Conservation (phyloP, 2,888 invertebrate genomes). For the Pollenia labialis region DNA sequence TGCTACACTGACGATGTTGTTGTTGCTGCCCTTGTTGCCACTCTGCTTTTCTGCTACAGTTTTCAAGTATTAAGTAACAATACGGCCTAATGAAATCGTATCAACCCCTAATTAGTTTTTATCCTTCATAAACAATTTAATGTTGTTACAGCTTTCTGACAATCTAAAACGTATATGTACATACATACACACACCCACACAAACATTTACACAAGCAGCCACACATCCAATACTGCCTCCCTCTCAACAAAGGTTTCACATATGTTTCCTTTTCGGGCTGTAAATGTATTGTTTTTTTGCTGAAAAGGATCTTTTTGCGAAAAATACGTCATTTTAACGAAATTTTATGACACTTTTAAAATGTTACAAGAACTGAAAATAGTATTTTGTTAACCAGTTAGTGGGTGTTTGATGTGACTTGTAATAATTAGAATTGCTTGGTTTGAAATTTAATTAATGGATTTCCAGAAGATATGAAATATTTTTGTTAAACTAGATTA, state of each 20-base stretch:
- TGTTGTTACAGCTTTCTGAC: constrained; percentile 27
- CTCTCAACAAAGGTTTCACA: not conserved
- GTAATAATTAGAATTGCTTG: constrained; percentile 29
- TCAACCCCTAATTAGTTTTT: constrained; percentile 57
- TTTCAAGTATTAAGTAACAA: constrained; percentile 39
- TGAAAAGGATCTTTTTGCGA: not conserved
- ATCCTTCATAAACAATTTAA: constrained; percentile 59
- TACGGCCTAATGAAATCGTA: constrained; percentile 48
- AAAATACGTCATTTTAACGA: not conserved
- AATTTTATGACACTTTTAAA: constrained; percentile 9
- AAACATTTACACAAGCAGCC: not conserved
- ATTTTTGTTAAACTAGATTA: not conserved
- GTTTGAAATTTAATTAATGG: constrained; percentile 22
- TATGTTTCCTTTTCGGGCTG: not conserved
- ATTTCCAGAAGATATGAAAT: not conserved
- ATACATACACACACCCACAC: not conserved
- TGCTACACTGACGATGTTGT: not conserved
- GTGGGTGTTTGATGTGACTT: constrained; percentile 12
- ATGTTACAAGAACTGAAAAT: constrained; percentile 4
- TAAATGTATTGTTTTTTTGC: not conserved
- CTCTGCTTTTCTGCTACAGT: not conserved
- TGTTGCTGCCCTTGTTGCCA: not conserved
- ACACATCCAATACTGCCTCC: not conserved
- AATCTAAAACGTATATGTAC: not conserved
- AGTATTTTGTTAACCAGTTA: constrained; percentile 32